phyloP scores from a whole-genome alignment of 2,888 invertebrate species.

The Microchrysa polita region DNA sequence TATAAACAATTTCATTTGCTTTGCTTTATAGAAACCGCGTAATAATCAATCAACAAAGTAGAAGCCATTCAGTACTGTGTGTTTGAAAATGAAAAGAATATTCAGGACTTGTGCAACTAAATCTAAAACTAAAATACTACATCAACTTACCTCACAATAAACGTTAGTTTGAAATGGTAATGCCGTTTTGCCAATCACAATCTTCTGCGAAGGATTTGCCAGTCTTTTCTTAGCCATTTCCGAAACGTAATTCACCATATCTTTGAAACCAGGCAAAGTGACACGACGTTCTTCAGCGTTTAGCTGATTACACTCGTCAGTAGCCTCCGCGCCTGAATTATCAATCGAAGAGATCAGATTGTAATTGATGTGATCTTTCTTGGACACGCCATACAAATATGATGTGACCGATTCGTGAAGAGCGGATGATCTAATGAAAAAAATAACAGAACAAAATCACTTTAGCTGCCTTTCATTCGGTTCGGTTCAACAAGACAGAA shows the following conservation, averaged over 20 bases:
- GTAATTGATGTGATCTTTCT: slow-evolving; percentile 67
- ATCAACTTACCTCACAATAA: slow-evolving; percentile 74
- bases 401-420: slow-evolving; percentile 61
- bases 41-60: no score
- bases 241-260: slow-evolving; percentile 77
- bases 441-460: neutral
- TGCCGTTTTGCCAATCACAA: slow-evolving; percentile 72
- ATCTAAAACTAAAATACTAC: no score
- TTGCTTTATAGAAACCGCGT: no score
- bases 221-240: slow-evolving; percentile 72
- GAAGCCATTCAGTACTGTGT: no score
- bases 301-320: slow-evolving; percentile 58
- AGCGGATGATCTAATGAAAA: slow-evolving; percentile 58
- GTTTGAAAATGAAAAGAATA: no score
- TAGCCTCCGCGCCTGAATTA: slow-evolving; percentile 57
- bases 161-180: slow-evolving; percentile 77
- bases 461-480: no score
- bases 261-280: slow-evolving; percentile 76
- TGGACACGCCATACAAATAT: slow-evolving; percentile 74
- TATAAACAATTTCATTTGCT: no score
- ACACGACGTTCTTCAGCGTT: slow-evolving; percentile 62
- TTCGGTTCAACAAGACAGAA: no score
- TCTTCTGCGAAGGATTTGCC: slow-evolving; percentile 69
- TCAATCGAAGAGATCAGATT: slow-evolving; percentile 63
- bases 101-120: neutral